These are phyloP conservation scores for Cephalopholis sonnerati DNA, from an alignment of 2,113 vertebrate species.

Conservation along the genomic window DNA sequence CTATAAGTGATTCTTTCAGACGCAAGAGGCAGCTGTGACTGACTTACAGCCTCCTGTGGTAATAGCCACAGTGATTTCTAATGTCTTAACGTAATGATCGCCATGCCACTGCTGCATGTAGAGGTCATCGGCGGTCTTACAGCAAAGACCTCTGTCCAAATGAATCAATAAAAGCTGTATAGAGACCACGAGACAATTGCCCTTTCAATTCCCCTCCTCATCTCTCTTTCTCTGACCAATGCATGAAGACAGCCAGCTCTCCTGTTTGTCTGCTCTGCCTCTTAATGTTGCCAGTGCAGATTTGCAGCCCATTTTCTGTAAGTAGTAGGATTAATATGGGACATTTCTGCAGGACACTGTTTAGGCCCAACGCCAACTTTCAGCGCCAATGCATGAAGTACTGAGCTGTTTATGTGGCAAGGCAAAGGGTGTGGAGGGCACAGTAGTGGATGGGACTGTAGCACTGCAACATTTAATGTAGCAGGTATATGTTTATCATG, in stretches of 20 bases:
- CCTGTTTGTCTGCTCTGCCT: slow-evolving; percentile 1
- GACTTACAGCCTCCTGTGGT: slow-evolving; percentile 40
- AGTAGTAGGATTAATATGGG: background rate
- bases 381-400: background rate
- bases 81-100: slow-evolving; percentile 52
- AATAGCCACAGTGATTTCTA: slow-evolving; percentile 58
- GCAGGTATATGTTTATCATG: too few relatives aligned
- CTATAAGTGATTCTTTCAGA: slow-evolving; percentile 45
- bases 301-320: background rate
- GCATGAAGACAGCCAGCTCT: slow-evolving; percentile 5
- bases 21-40: slow-evolving; percentile 29
- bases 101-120: slow-evolving; percentile 24
- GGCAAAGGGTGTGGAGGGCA: background rate
- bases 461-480: background rate
- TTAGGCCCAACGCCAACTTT: background rate
- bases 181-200: slow-evolving; percentile 24
- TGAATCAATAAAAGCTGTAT: slow-evolving; percentile 50
- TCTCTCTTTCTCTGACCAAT: background rate
- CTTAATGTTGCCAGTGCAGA: background rate
- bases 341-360: background rate
- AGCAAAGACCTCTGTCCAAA: slow-evolving; percentile 45
- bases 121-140: slow-evolving; percentile 48
- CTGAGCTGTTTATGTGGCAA: background rate
- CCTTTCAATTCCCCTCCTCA: slow-evolving; percentile 30
- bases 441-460: background rate